Evolutionary conservation across 2,888 invertebrate species (phyloP), one percentile per base, ranked within the genome.

Genomic region (Tetropium fuscum): DNA sequence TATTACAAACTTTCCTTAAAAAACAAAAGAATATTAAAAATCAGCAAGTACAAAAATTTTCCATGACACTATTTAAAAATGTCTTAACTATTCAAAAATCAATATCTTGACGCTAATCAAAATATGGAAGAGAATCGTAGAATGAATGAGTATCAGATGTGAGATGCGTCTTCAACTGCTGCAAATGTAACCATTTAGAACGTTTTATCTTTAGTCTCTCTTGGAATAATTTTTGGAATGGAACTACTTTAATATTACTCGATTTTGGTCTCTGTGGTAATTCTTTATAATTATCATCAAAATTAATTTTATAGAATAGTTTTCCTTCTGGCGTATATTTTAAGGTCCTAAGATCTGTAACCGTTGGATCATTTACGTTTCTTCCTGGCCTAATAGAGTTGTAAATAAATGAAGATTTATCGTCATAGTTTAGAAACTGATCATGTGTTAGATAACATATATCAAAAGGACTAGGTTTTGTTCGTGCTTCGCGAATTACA

Each of bases 91-190:
- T n/a, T n/a, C n/a, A n/a, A n/a, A n/a, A n/a, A n/a, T n/a, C n/a
- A n/a, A n/a, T n/a, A n/a, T n/a, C n/a, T n/a, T n/a, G n/a, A n/a
- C n/a, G n/a, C n/a, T n/a, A n/a, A n/a, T n/a, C n/a, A 34, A 22
- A 48, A 36, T 48, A 36, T 48, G 48, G 19, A 48, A 48, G 36
- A 34, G 48, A 48, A 48, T 48, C 48, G 36, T 48, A 48, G 19
- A 48, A 48, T 32, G 34, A 40, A 48, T 48, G 48, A 5, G 48
- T 48, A 48, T 48, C 36, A 18, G 48, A 34, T 48, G 48, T 48
- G 6, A 48, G 48, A 16, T 36, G 34, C n/a, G 34, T 48, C 34
- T 48, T 48, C 6, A 48, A 10, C 34, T 48, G 48, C 36, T 48
- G 48, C 16, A 48, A 36, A 34, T 48, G 48, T 20, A 48, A 48